phyloP scores from a whole-genome alignment of 2,113 vertebrate species.

The Tragulus kanchil region DNA sequence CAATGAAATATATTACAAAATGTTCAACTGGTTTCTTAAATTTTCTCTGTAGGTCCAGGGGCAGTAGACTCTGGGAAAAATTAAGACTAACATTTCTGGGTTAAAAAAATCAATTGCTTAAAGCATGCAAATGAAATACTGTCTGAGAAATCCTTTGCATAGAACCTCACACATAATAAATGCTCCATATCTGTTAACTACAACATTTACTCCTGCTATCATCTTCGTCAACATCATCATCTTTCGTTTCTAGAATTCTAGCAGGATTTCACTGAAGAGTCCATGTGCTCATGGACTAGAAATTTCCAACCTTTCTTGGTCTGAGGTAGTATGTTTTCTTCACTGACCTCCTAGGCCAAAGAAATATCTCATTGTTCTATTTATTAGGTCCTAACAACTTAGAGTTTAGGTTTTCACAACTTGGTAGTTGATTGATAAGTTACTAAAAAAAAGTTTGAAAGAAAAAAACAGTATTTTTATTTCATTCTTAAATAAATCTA shows the following conservation, averaged over 20 bases:
- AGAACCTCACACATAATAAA: not conserved
- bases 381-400: not conserved
- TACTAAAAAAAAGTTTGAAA: not conserved
- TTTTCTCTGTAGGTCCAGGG: not conserved
- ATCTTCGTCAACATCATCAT: too few relatives aligned
- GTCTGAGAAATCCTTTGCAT: not conserved
- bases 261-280: not conserved
- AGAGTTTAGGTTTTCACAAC: slow-evolving; percentile 7
- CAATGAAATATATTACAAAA: slow-evolving; percentile 29
- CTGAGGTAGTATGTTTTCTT: not conserved
- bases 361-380: not conserved
- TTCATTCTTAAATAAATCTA: not conserved
- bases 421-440: not conserved
- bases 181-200: not conserved
- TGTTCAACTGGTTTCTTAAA: slow-evolving; percentile 20
- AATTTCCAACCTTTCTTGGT: not conserved
- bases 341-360: not conserved
- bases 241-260: not conserved
- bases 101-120: not conserved
- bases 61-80: not conserved
- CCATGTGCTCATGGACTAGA: not conserved
- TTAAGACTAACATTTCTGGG: not conserved
- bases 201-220: not conserved
- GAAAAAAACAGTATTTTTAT: not conserved
- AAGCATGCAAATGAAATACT: not conserved